Evolutionary conservation across 2,888 invertebrate genomes (phyloP), one percentile per base, ranked within the genome.

Genomic region (Gymnoscelis rufifasciata): DNA sequence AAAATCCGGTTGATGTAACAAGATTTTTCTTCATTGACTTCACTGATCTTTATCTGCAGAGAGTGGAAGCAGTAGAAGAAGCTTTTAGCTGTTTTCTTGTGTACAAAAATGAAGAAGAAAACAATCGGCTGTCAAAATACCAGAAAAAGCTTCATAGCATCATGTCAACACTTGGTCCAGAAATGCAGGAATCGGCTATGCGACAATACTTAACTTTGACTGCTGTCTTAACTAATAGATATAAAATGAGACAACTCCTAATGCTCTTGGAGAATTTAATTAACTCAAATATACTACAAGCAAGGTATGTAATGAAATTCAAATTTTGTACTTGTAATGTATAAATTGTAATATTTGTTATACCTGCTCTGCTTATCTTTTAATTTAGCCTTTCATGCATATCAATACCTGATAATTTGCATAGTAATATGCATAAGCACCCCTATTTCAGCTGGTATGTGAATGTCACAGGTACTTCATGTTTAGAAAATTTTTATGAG

Each of bases 61-160:
- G 92, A 74, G 93, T 95, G 5, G 95, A 96, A 68, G 91, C 93
- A 0, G 93, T 95, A 24, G 96, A 97, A 69, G 95, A 96, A 77
- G 95, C 96, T 0, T 97, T 98, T 68, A 94, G 95, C 71, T 95
- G 95, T 62, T 95, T 95, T 62, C 90, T 97, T 47, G 93, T 96
- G 1, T 94, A 96, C 65, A 92, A 93, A 58, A 89, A 92, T 11
- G 91, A 92, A 40, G 90, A 90, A 47, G 94, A 95, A 69, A 89
- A 86, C 55, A 92, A 93, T 57, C 93, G 93, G 71, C 83, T 92
- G 19, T 77, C 90, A 28, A 79, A 87, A 66, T 94, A 93, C 80
- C 92, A 93, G 59, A 91, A 92, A 54, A 93, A 92, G 54, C 77
- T 97, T 26, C 91, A 91, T 43, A 83, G 83, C 10, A 90, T 92